Conservation (phyloP, 2,113 vertebrate genomes). For the Ophiodon elongatus region DNA sequence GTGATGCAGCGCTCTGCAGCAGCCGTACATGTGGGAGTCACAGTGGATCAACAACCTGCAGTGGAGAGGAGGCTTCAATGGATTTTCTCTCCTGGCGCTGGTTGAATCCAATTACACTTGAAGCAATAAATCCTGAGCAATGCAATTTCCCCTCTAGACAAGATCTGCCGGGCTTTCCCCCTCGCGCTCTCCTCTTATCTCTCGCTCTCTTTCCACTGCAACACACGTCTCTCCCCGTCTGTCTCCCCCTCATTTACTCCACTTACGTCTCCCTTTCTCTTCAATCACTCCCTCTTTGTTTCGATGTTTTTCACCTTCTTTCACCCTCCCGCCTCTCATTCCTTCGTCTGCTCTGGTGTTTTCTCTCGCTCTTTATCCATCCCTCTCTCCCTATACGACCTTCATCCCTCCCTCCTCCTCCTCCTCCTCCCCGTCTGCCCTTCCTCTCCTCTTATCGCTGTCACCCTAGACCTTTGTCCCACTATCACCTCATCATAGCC, state of each 20-base stretch:
- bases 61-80: slow-evolving; percentile 69
- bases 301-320: slow-evolving; percentile 9
- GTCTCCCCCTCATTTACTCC: slow-evolving; percentile 26
- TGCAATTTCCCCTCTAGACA: slow-evolving; percentile 81
- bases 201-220: slow-evolving; percentile 34
- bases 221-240: slow-evolving; percentile 21
- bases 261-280: slow-evolving; percentile 29
- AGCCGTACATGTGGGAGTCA: slow-evolving; percentile 40
- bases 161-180: slow-evolving; percentile 68
- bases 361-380: not conserved
- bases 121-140: slow-evolving; percentile 85
- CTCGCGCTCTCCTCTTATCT: not conserved
- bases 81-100: slow-evolving; percentile 80
- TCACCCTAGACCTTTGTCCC: slow-evolving; percentile 1
- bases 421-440: not conserved
- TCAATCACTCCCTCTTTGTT: slow-evolving; percentile 30
- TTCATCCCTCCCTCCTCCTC: slow-evolving; percentile 41
- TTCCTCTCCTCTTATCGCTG: slow-evolving; percentile 1
- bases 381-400: slow-evolving; percentile 39
- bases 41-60: slow-evolving; percentile 51
- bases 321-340: not conserved
- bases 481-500: slow-evolving; percentile 6
- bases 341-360: not conserved
- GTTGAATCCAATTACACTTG: slow-evolving; percentile 86
- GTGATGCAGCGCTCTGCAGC: slow-evolving; percentile 18